These are phyloP conservation scores for Embidobia sp. DNA, from an alignment of 2,888 invertebrate genomes.

Conservation along the genomic window DNA sequence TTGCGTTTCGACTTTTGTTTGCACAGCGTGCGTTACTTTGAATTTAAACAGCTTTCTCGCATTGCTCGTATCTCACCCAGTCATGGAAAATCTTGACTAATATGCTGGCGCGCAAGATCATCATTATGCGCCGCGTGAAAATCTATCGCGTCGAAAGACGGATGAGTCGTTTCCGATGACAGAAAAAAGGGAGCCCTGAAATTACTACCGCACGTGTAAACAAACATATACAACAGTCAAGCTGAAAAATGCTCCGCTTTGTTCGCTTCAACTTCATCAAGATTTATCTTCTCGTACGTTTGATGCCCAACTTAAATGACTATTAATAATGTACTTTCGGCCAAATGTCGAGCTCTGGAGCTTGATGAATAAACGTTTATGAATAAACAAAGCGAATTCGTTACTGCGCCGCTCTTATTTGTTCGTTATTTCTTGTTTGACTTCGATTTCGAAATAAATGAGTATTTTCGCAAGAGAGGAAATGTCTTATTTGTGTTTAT, in stretches of 20 bases:
- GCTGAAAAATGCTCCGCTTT: not conserved
- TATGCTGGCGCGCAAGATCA: constrained; percentile 13
- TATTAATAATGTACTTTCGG: too few relatives aligned
- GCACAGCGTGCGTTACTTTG: not conserved
- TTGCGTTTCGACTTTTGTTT: constrained; percentile 11
- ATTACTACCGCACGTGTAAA: constrained; percentile 1
- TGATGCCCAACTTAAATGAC: too few relatives aligned
- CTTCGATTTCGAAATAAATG: not conserved
- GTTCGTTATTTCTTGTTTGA: too few relatives aligned
- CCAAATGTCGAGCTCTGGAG: too few relatives aligned
- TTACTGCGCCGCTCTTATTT: too few relatives aligned
- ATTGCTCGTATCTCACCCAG: constrained; percentile 1
- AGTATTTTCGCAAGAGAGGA: too few relatives aligned
- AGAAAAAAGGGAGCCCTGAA: constrained; percentile 4
- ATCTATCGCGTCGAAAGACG: constrained; percentile 23
- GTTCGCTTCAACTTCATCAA: not conserved
- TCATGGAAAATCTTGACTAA: constrained; percentile 11
- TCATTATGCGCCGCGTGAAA: constrained; percentile 25
- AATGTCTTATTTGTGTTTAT: not conserved
- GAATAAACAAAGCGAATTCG: too few relatives aligned
- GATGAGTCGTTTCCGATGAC: constrained; percentile 24
- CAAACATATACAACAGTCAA: not conserved
- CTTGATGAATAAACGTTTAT: too few relatives aligned
- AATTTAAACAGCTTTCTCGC: constrained; percentile 4
- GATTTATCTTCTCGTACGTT: not conserved